Base-by-base conservation (phyloP, 2,888 invertebrate genomes). In the Alloplasta piceator region DNA sequence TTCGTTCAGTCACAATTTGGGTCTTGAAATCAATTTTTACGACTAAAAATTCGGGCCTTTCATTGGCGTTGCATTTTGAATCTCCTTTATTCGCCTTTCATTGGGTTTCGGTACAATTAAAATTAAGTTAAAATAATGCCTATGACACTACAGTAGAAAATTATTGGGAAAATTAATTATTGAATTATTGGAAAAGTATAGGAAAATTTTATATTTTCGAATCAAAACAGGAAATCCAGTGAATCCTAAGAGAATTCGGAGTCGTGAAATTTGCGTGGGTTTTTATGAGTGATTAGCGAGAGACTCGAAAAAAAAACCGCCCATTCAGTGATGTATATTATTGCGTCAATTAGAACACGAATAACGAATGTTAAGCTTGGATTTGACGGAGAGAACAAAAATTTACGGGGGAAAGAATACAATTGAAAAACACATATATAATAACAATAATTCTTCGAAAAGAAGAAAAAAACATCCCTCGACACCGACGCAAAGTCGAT, bases 221-320 rank as follows among this genome's bases (percentile, higher is more conserved):
- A 39, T 68, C 66, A 43, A 56, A 56, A 41, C 75, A 26, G 26
- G 26, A 3, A 1, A 75, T 76, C 75, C 36, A 67, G 52, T 58
- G 70, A 80, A 71, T 71, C 71, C 79, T 71, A 75, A 80, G 14
- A 43, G 66, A 78, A 74, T 82, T 82, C 71, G 63, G 71, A 66
- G 58, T 64, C 5, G 5, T 26, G 26, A 26, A 26, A 55, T 66
- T 26, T 61, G 68, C 66, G 36, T 55, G n/a, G 61, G 39, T 38
- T 79, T 73, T 82, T 26, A 26, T 26, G 26, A 26, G 82, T 83
- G 79, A 80, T 87, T 86, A 26, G 82, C 85, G 85, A 83, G 82
- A 82, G 63, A 83, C 73, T 74, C 55, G 48, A 66, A 14, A 66
- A 41, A 68, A 78, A 77, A 72, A 78, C 41, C 74, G 71, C 74